A percentile compares a stretch with the other conserved stretches of the same genome.
phyloP scores from a whole-genome alignment of 2,113 vertebrate genomes.

The Eurypyga helias region DNA sequence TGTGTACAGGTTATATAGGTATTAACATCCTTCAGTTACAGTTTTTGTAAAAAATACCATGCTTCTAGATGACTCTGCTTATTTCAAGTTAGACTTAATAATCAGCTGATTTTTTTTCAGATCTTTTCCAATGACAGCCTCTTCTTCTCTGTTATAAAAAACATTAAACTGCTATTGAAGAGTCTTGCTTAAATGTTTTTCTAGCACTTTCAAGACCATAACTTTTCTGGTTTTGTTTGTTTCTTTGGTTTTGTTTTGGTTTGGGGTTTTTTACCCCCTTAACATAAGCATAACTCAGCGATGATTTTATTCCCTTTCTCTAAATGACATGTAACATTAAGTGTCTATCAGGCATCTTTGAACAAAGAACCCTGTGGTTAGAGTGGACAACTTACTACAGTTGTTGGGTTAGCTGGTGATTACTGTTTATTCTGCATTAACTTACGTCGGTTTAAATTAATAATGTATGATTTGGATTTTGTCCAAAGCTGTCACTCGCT shows the following conservation, averaged over 20 bases:
- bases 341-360: background rate
- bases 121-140: background rate
- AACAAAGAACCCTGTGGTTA: background rate
- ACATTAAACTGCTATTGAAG: background rate
- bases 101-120: background rate
- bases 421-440: constrained; percentile 6
- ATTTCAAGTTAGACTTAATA: background rate
- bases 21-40: background rate
- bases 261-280: background rate
- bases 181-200: background rate
- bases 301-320: background rate
- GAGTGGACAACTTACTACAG: background rate
- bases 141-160: background rate
- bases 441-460: background rate
- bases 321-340: background rate
- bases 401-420: background rate
- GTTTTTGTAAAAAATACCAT: background rate
- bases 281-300: background rate
- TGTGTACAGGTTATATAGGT: background rate
- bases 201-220: background rate
- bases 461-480: background rate
- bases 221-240: background rate
- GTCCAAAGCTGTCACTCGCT: constrained; percentile 25
- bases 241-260: too few relatives aligned
- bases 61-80: background rate